Percentiles rank a stretch among this genome's conserved stretches.
These are phyloP conservation scores for Anthonomus grandis DNA, from an alignment of 1,140 invertebrate species.

Conservation along the genomic window DNA sequence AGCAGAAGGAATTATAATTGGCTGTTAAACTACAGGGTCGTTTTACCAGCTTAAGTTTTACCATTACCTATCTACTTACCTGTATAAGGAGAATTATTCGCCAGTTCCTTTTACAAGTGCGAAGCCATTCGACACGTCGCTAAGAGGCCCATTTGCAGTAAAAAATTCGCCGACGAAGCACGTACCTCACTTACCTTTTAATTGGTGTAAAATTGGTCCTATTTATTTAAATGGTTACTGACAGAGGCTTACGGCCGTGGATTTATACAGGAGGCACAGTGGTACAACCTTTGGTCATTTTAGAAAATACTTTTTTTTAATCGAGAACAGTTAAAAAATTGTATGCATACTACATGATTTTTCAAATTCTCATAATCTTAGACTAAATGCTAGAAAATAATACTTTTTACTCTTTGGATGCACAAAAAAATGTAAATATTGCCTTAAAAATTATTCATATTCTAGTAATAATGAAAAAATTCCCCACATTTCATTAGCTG, in stretches of 20 bases:
- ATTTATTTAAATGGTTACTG: constrained; percentile 23
- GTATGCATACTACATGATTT: too few species aligned
- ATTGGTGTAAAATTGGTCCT: constrained; percentile 24
- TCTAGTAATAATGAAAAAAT: too few species aligned
- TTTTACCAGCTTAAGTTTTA: constrained; percentile 2
- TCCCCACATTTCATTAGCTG: too few species aligned
- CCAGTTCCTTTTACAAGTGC: constrained; percentile 17
- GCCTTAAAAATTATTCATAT: too few species aligned
- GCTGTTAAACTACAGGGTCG: not conserved
- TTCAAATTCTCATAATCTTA: too few species aligned
- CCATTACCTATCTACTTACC: not conserved
- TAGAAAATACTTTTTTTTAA: too few species aligned
- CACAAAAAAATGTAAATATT: too few species aligned
- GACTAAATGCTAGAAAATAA: too few species aligned
- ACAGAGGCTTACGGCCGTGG: constrained; percentile 16
- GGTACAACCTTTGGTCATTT: not conserved
- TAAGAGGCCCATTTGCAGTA: constrained; percentile 14
- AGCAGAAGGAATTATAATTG: too few species aligned
- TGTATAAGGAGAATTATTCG: constrained; percentile 20
- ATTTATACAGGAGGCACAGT: constrained; percentile 9
- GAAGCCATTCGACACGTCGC: constrained; percentile 23
- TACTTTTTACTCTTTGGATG: too few species aligned
- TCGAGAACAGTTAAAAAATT: too few species aligned
- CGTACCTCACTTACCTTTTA: constrained; percentile 23
- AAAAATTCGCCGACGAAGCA: constrained; percentile 19